phyloP scores from a whole-genome alignment of 2,888 invertebrate species.

The Chaetoderma sp. region DNA sequence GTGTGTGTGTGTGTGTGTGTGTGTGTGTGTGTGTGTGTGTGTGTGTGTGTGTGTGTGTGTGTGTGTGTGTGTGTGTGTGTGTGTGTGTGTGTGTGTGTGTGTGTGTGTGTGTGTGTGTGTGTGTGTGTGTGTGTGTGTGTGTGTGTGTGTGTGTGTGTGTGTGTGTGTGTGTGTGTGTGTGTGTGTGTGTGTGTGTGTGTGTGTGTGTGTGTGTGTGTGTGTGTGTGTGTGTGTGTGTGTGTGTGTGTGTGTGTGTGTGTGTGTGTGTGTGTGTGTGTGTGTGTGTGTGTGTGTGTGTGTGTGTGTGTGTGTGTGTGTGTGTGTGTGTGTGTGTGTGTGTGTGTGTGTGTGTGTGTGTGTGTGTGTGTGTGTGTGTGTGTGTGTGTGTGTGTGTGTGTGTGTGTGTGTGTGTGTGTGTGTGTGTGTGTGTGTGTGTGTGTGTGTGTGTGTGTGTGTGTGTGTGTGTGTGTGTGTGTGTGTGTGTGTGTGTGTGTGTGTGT shows the following conservation, averaged over 20 bases:
- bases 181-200: not conserved
- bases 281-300: not conserved
- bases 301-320: not conserved
- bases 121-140: not conserved
- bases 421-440: not conserved
- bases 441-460: not conserved
- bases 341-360: not conserved
- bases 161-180: not conserved
- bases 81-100: not conserved
- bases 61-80: not conserved
- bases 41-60: not conserved
- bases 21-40: not conserved
- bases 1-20: not conserved
- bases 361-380: not conserved
- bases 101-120: not conserved
- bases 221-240: not conserved
- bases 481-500: conserved; percentile 1
- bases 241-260: not conserved
- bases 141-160: not conserved
- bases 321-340: not conserved
- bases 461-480: not conserved
- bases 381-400: not conserved
- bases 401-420: not conserved
- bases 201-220: not conserved
- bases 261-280: not conserved